These are phyloP conservation scores for Grantiella picta DNA, from an alignment of 2,113 vertebrate genomes.

Conservation along the genomic window DNA sequence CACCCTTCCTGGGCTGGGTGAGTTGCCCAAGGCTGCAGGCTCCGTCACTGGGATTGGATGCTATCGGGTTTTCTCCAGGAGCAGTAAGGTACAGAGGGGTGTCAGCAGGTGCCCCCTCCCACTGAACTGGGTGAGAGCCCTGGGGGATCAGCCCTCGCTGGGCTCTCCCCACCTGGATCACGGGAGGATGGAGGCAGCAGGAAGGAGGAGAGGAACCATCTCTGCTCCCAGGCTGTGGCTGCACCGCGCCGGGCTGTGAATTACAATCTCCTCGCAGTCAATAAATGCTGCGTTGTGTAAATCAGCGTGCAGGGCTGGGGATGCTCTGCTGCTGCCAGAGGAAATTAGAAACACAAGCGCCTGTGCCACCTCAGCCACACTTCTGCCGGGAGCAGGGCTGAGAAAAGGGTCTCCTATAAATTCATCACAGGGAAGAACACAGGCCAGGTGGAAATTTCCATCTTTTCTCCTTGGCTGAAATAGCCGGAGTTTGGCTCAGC, in stretches of 20 bases:
- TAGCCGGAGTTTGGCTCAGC: neutral
- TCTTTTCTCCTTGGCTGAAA: neutral
- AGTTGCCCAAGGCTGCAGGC: neutral
- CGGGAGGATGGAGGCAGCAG: neutral
- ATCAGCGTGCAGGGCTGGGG: neutral
- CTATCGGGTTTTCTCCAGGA: fast-evolving
- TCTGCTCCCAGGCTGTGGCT: neutral
- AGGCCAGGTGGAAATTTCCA: slow-evolving; percentile 27
- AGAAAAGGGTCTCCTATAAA: neutral
- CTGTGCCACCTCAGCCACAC: neutral
- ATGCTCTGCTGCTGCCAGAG: neutral
- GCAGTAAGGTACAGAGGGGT: neutral
- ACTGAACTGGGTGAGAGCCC: neutral
- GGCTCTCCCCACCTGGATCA: fast-evolving
- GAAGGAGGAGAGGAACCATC: neutral
- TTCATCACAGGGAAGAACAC: neutral
- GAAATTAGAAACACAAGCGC: neutral
- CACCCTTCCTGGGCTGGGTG: neutral
- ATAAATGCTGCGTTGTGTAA: neutral
- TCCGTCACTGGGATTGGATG: fast-evolving
- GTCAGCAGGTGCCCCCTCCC: neutral
- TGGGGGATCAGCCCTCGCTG: neutral
- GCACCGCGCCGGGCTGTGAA: neutral
- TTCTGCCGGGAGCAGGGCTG: neutral
- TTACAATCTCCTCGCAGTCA: neutral